Percentiles rank a stretch among this genome's conserved stretches.
phyloP scores from a whole-genome alignment of 2,888 invertebrate species.

The Pandemis heparana region DNA sequence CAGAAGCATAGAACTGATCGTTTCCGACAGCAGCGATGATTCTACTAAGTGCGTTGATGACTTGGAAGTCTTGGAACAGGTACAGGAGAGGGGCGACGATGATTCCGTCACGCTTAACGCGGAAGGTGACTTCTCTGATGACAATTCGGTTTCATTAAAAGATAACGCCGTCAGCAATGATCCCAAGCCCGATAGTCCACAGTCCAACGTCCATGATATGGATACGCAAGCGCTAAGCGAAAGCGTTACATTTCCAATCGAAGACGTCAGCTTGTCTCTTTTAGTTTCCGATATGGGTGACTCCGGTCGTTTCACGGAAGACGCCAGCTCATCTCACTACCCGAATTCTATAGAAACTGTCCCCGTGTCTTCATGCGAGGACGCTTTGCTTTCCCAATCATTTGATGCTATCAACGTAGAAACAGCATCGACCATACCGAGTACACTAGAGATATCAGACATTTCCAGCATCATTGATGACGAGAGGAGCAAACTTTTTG shows the following conservation, averaged over 20 bases:
- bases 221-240: constrained; percentile 61
- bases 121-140: constrained; percentile 74
- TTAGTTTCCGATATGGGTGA: constrained; percentile 74
- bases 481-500: constrained; percentile 57
- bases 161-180: constrained; percentile 50
- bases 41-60: constrained; percentile 80
- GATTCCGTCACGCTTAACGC: constrained; percentile 76
- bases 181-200: constrained; percentile 50
- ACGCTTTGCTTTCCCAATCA: constrained; percentile 76
- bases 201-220: constrained; percentile 52
- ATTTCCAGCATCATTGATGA: constrained; percentile 49
- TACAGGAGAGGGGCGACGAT: constrained; percentile 64
- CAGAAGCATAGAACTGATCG: constrained; percentile 68
- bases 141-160: constrained; percentile 66
- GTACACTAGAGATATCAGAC: constrained; percentile 54
- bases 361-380: constrained; percentile 63
- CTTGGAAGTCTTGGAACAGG: constrained; percentile 71
- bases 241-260: constrained; percentile 56
- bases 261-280: constrained; percentile 65
- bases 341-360: constrained; percentile 54
- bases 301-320: constrained; percentile 78
- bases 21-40: constrained; percentile 76
- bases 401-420: constrained; percentile 69
- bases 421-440: constrained; percentile 51
- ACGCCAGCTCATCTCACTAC: constrained; percentile 70